Evolutionary conservation across 2,888 invertebrate species (phyloP).

Genomic region (Thymelicus lineola): DNA sequence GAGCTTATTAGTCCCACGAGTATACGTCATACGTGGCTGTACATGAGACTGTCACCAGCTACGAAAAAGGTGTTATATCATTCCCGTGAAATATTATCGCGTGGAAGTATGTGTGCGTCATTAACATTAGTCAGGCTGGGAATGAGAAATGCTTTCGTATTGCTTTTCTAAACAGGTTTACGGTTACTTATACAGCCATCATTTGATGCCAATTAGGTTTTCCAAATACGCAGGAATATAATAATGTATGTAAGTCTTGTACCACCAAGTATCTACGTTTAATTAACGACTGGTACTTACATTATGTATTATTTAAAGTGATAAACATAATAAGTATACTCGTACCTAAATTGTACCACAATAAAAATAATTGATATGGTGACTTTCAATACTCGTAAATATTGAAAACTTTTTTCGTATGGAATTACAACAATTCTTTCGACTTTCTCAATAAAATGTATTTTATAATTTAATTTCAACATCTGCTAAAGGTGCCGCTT

Average conservation of each 20-base stretch:
- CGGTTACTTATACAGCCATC: neutral
- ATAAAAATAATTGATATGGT: too few relatives aligned
- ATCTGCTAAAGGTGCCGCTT: neutral
- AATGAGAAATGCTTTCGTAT: conserved; percentile 26
- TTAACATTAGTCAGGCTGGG: conserved; percentile 16
- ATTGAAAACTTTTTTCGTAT: too few relatives aligned
- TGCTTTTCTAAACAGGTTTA: conserved; percentile 11
- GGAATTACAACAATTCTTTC: neutral
- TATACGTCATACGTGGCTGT: neutral
- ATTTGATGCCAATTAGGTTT: neutral
- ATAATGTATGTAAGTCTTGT: too few relatives aligned
- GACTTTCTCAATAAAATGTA: neutral
- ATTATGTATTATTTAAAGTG: too few relatives aligned
- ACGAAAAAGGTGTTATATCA: conserved; percentile 15
- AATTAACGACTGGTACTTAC: too few relatives aligned
- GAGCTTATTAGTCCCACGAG: conserved; percentile 9
- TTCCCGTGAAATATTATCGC: conserved; percentile 15
- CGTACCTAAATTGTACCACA: too few relatives aligned
- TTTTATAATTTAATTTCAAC: conserved; percentile 5
- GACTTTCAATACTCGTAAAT: too few relatives aligned
- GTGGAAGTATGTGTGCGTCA: conserved; percentile 13
- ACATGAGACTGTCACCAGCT: conserved; percentile 8
- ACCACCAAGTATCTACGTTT: neutral
- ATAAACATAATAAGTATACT: too few relatives aligned
- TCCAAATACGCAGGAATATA: neutral